A percentile compares a stretch with the other conserved stretches of the same genome.
Evolutionary conservation across 2,113 vertebrate genomes (phyloP).

Genomic region (Nothobranchius furzeri): DNA sequence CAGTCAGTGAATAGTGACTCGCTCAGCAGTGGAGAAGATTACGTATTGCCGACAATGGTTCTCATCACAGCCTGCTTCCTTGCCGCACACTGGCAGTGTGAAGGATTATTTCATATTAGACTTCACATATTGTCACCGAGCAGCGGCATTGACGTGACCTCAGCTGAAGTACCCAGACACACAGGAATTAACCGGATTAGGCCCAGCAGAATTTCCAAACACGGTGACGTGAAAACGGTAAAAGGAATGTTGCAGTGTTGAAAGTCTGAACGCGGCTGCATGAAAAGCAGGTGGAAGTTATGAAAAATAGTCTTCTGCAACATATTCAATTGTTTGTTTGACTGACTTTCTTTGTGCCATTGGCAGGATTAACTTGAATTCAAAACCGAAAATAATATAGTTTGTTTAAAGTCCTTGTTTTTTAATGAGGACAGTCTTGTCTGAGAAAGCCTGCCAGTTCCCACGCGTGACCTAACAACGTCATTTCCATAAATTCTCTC

Average conservation of each 20-base stretch:
- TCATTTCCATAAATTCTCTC: constrained; percentile 43
- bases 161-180: constrained; percentile 35
- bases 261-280: constrained; percentile 16
- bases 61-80: constrained; percentile 45
- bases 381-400: background rate
- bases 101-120: constrained; percentile 57
- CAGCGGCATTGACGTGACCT: constrained; percentile 32
- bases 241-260: constrained; percentile 18
- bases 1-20: constrained; percentile 18
- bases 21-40: constrained; percentile 46
- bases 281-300: background rate
- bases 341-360: background rate
- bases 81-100: constrained; percentile 20
- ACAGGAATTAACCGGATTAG: constrained; percentile 51
- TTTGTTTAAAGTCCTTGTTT: background rate
- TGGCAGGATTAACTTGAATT: no score
- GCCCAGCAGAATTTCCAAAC: constrained; percentile 34
- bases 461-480: constrained; percentile 36
- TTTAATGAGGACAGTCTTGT: background rate
- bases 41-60: constrained; percentile 24
- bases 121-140: constrained; percentile 44
- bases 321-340: background rate
- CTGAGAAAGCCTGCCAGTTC: constrained; percentile 35
- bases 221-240: constrained; percentile 9
- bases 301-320: background rate